Evolutionary conservation across 1,140 invertebrate genomes (phyloP), one percentile per base, ranked within the genome.

Genomic region (Eriocheir sinensis): DNA sequence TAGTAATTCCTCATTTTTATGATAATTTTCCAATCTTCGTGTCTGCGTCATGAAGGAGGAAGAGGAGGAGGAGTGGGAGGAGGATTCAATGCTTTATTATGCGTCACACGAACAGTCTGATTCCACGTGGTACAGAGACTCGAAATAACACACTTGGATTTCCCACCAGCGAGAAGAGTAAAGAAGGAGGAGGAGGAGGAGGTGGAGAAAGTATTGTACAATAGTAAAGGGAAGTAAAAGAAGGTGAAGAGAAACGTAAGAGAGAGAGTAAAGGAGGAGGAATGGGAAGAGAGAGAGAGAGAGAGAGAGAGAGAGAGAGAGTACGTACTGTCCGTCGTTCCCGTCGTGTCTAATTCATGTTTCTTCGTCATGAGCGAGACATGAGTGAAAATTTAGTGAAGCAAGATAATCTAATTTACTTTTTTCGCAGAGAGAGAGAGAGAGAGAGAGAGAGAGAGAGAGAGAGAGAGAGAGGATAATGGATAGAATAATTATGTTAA

Each of bases 1-100:
- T 72, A 72, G 27, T 72, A 72, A n/a, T 72, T 72, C 60, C 60
- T 72, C 60, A 72, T 72, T 72, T 72, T 72, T 72, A 72, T 72
- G 17, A 72, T 72, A 72, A 72, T 72, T 72, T 72, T 3, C 60
- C 60, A 72, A 72, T 72, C 60, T n/a, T 72, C 60, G 60, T 21
- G 6, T 72, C 60, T n/a, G 60, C 60, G 21, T n/a, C 60, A n/a
- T 72, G 60, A 72, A 72, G 27, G 60, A 72, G n/a, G n/a, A n/a
- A n/a, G n/a, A n/a, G n/a, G n/a, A n/a, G n/a, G n/a, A n/a, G n/a
- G n/a, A n/a, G n/a, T n/a, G n/a, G n/a, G n/a, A n/a, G n/a, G n/a
- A 72, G n/a, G 60, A 72, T 72, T 72, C 21, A 72, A 0, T n/a
- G 60, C 21, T 72, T 27, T 72, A 72, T 72, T 72, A 72, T 72